phyloP scores from a whole-genome alignment of 2,113 vertebrate genomes.

The Megaptera novaeangliae region DNA sequence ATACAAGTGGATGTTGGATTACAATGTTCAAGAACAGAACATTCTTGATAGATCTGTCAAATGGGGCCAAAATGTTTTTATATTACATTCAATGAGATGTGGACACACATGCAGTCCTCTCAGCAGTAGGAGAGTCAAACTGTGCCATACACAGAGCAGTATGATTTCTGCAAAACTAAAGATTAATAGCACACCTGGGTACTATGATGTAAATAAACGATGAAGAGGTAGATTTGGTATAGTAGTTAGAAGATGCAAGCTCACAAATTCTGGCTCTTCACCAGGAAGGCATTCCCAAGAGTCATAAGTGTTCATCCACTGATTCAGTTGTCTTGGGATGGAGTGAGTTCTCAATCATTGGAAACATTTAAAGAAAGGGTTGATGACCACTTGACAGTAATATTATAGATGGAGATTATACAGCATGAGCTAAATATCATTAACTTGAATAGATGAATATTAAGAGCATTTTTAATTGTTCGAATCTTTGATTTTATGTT shows the following conservation, averaged over 20 bases:
- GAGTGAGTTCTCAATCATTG: too few relatives aligned
- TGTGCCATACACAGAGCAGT: not conserved
- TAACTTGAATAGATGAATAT: not conserved
- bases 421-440: not conserved
- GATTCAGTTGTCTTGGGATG: not conserved
- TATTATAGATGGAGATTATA: rapidly evolving
- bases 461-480: not conserved
- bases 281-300: not conserved
- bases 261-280: too few relatives aligned
- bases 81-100: not conserved
- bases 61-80: not conserved
- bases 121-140: not conserved
- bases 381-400: not conserved
- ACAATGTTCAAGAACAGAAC: not conserved
- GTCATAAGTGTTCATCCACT: not conserved
- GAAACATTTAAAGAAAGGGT: not conserved
- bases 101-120: rapidly evolving
- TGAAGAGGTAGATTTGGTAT: not conserved
- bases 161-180: not conserved
- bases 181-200: not conserved
- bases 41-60: not conserved
- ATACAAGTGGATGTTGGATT: not conserved
- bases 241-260: not conserved
- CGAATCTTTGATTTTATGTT: not conserved
- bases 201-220: not conserved